Conservation (phyloP, 1,140 invertebrate species). For the Cyclargus thomasi region DNA sequence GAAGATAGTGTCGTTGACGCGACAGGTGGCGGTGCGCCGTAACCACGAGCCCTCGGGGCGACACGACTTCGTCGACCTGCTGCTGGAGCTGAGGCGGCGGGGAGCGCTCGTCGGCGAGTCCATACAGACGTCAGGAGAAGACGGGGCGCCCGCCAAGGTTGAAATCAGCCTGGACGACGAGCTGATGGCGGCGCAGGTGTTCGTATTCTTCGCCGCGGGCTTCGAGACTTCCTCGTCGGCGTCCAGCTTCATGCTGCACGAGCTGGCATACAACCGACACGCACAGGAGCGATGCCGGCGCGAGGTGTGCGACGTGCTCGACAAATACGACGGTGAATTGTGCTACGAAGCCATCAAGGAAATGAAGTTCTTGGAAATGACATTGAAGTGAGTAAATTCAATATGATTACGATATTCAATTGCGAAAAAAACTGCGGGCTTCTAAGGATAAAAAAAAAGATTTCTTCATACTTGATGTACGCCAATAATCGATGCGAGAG, state of each 20-base stretch:
- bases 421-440: too few relatives aligned
- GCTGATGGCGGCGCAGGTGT: conserved; percentile 61
- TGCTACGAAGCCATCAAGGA: conserved; percentile 54
- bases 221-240: conserved; percentile 73
- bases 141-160: conserved; percentile 24
- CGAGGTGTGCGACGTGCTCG: conserved; percentile 70
- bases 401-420: not conserved
- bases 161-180: conserved; percentile 31
- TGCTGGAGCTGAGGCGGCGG: conserved; percentile 68
- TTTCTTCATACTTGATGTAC: too few relatives aligned
- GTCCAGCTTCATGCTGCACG: conserved; percentile 45
- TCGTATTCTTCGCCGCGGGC: conserved; percentile 41
- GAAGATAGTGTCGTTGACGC: conserved; percentile 20
- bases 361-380: conserved; percentile 25
- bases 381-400: conserved; percentile 15
- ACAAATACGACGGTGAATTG: conserved; percentile 39
- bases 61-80: conserved; percentile 73
- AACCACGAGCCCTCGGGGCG: conserved; percentile 39
- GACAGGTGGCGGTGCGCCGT: conserved; percentile 20
- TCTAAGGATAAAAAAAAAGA: too few relatives aligned
- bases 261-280: conserved; percentile 55
- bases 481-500: too few relatives aligned
- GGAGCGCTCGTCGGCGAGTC: conserved; percentile 41
- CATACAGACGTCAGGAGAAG: conserved; percentile 56
- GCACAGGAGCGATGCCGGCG: conserved; percentile 72